Percentiles rank a stretch among this genome's conserved stretches.
Conservation (phyloP, 2,113 vertebrate species). For the Chaenogobius annularis region DNA sequence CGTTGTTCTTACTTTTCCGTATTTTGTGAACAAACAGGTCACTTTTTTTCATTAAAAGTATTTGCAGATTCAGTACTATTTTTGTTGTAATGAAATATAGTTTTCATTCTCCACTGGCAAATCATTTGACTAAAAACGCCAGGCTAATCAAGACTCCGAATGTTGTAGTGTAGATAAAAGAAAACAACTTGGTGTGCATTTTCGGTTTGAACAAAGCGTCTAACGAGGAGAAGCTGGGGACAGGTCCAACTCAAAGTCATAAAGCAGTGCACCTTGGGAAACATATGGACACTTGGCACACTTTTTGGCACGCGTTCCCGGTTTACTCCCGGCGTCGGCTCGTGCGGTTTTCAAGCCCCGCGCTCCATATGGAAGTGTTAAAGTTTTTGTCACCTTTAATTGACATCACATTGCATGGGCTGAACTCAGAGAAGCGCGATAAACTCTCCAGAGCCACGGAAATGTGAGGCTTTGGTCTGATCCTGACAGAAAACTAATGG, state of each 20-base stretch:
- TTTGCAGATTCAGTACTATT: too few relatives aligned
- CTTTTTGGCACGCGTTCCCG: conserved; percentile 57
- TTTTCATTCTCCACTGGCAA: too few relatives aligned
- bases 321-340: conserved; percentile 64
- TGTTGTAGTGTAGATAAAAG: conserved; percentile 32
- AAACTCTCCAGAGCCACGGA: conserved; percentile 61
- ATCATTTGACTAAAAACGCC: background rate
- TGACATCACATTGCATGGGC: conserved; percentile 71
- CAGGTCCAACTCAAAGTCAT: conserved; percentile 35
- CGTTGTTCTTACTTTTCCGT: too few relatives aligned
- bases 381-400: conserved; percentile 81
- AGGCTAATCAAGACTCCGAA: conserved; percentile 19
- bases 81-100: too few relatives aligned
- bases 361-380: conserved; percentile 74
- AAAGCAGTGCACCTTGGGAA: conserved; percentile 59
- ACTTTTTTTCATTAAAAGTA: too few relatives aligned
- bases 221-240: conserved; percentile 52
- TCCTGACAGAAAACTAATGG: too few relatives aligned
- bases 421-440: conserved; percentile 65
- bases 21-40: too few relatives aligned
- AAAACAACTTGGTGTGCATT: background rate
- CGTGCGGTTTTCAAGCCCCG: conserved; percentile 60
- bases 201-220: conserved; percentile 20
- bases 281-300: conserved; percentile 71
- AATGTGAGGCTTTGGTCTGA: conserved; percentile 16